Evolutionary conservation across 2,113 vertebrate genomes (phyloP).

Genomic region (Ptychochromis oligacanthus): DNA sequence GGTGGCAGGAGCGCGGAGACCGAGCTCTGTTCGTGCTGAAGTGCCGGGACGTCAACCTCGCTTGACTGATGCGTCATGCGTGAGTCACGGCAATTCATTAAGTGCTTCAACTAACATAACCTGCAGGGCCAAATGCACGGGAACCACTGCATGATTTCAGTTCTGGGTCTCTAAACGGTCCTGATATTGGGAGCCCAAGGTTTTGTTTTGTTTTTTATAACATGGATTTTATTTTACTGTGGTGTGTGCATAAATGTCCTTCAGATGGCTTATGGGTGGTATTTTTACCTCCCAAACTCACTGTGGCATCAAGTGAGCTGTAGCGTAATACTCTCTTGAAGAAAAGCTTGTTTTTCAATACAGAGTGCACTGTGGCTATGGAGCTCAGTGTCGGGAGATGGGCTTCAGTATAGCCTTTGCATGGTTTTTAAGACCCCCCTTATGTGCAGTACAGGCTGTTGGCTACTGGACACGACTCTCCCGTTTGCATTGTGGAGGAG

Average conservation of each 20-base stretch:
- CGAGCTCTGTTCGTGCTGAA: constrained; percentile 62
- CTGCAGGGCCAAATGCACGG: neutral
- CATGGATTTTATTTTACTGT: neutral
- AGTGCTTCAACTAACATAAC: neutral
- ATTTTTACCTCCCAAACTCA: neutral
- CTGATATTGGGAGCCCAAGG: neutral
- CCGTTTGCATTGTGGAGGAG: constrained; percentile 30
- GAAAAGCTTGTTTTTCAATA: neutral
- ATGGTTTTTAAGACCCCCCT: neutral
- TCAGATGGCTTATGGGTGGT: neutral
- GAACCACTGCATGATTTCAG: neutral
- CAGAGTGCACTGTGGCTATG: neutral
- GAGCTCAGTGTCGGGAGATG: neutral
- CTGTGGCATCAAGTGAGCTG: too few species aligned
- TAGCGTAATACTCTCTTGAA: too few species aligned
- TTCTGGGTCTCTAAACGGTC: neutral
- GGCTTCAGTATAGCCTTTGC: neutral
- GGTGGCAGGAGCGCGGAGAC: neutral
- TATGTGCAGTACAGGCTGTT: constrained; percentile 2
- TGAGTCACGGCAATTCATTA: constrained; percentile 3
- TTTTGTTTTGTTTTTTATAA: neutral
- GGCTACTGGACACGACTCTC: constrained; percentile 47
- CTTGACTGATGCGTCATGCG: neutral
- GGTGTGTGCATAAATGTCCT: neutral
- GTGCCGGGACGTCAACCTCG: neutral